Evolutionary conservation across 2,113 vertebrate species (phyloP).

Genomic region (Nesoenas mayeri): DNA sequence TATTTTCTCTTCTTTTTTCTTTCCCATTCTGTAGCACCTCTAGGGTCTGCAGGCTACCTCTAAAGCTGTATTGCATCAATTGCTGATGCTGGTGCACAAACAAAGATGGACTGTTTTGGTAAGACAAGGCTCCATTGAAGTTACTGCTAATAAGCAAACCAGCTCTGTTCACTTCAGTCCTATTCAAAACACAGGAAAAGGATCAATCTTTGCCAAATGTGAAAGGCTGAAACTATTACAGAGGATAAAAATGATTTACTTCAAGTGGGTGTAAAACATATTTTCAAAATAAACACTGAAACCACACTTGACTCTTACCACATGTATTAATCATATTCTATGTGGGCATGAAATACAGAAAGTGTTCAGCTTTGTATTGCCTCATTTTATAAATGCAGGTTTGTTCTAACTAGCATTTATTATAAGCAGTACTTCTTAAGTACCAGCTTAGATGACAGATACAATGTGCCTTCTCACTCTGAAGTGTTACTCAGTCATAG

Average conservation of each 20-base stretch:
- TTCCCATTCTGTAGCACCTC: not conserved
- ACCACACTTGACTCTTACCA: not conserved
- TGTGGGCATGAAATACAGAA: not conserved
- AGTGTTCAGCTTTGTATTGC: not conserved
- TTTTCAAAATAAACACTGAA: slow-evolving; percentile 50
- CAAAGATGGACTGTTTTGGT: slow-evolving; percentile 67
- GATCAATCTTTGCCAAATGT: slow-evolving; percentile 35
- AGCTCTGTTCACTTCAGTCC: slow-evolving; percentile 37
- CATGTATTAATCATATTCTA: slow-evolving; percentile 21
- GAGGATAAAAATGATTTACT: slow-evolving; percentile 31
- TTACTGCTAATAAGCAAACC: slow-evolving; percentile 45
- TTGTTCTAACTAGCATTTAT: not conserved
- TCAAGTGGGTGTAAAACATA: slow-evolving; percentile 18
- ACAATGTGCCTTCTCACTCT: not conserved
- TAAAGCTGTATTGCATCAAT: not conserved
- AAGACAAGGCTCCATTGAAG: slow-evolving; percentile 65
- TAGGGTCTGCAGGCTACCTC: slow-evolving; percentile 17
- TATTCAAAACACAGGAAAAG: slow-evolving; percentile 37
- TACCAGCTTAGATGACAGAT: not conserved
- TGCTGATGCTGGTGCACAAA: not conserved
- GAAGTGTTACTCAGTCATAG: not conserved
- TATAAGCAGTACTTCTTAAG: not conserved
- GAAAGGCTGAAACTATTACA: slow-evolving; percentile 45
- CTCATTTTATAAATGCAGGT: not conserved
- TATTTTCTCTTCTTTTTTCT: not conserved